Evolutionary conservation across 2,113 vertebrate genomes (phyloP).

Genomic region (Ageneiosus marmoratus): DNA sequence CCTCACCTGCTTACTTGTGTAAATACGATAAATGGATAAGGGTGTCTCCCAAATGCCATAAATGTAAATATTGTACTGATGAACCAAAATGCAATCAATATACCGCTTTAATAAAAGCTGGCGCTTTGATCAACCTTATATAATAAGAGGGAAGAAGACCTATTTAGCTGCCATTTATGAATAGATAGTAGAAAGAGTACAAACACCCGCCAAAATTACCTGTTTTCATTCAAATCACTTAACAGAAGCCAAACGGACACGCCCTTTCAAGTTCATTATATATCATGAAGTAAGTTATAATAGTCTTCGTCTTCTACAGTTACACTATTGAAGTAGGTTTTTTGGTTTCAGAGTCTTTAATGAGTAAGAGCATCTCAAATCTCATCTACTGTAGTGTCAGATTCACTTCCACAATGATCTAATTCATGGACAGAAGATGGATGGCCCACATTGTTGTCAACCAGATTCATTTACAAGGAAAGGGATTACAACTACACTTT

Average conservation of each 20-base stretch:
- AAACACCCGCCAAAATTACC: background rate
- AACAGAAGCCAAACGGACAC: background rate
- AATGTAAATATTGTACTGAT: background rate
- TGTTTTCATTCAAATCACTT: background rate
- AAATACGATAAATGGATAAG: no score
- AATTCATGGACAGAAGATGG: slow-evolving; percentile 50
- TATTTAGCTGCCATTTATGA: no score
- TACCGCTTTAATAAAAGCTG: background rate
- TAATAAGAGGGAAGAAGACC: background rate
- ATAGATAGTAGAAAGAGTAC: no score
- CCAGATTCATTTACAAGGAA: slow-evolving; percentile 60
- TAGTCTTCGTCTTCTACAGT: background rate
- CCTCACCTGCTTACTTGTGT: no score
- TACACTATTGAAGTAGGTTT: background rate
- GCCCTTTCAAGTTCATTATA: background rate
- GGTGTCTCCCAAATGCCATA: no score
- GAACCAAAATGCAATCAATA: background rate
- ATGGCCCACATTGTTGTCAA: slow-evolving; percentile 57
- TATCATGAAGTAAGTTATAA: background rate
- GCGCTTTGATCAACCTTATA: background rate
- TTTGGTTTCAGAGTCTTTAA: background rate
- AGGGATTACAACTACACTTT: background rate
- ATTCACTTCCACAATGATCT: slow-evolving; percentile 1
- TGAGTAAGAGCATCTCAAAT: slow-evolving; percentile 2
- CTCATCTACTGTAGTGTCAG: background rate